Percentiles rank a stretch among this genome's conserved stretches.
phyloP scores from a whole-genome alignment of 2,888 invertebrate species.

The Coleophora flavipennella region DNA sequence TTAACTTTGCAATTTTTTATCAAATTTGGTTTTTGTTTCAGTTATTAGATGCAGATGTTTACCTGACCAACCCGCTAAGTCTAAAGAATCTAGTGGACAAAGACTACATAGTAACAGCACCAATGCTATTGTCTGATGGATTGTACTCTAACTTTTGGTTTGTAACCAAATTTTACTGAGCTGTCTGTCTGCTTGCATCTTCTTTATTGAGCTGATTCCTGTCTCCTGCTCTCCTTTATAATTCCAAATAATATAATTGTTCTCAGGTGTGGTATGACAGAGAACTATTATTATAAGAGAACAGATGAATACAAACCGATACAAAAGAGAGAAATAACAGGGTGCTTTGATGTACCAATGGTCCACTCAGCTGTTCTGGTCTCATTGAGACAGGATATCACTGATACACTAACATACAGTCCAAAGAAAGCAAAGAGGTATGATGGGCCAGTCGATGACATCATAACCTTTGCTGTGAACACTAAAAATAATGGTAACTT shows the following conservation, averaged over 20 bases:
- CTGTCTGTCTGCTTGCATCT: too few species aligned
- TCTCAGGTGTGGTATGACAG: slow-evolving; percentile 83
- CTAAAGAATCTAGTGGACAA: slow-evolving; percentile 76
- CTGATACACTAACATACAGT: slow-evolving; percentile 82
- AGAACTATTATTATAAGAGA: slow-evolving; percentile 85
- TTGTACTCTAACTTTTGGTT: slow-evolving; percentile 97
- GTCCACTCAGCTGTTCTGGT: slow-evolving; percentile 91
- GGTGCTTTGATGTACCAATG: slow-evolving; percentile 91
- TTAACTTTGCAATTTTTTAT: too few species aligned
- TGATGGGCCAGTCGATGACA: slow-evolving; percentile 89
- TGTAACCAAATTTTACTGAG: slow-evolving; percentile 14
- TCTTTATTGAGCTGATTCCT: too few species aligned
- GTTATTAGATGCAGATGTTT: slow-evolving; percentile 90
- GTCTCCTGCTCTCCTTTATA: too few species aligned
- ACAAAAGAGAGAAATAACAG: slow-evolving; percentile 76
- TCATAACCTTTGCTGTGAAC: slow-evolving; percentile 91
- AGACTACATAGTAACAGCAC: slow-evolving; percentile 79
- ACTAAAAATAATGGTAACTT: slow-evolving; percentile 76
- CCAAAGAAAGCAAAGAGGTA: slow-evolving; percentile 75
- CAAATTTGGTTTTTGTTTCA: slow-evolving; percentile 43
- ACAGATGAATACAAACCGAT: slow-evolving; percentile 90
- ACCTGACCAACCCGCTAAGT: slow-evolving; percentile 79
- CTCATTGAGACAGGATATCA: slow-evolving; percentile 73
- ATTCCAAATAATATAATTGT: slow-evolving; percentile 7
- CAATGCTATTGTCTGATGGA: slow-evolving; percentile 89